phyloP scores from a whole-genome alignment of 2,797 vertebrate species.

The Petrocephalus sullivani region DNA sequence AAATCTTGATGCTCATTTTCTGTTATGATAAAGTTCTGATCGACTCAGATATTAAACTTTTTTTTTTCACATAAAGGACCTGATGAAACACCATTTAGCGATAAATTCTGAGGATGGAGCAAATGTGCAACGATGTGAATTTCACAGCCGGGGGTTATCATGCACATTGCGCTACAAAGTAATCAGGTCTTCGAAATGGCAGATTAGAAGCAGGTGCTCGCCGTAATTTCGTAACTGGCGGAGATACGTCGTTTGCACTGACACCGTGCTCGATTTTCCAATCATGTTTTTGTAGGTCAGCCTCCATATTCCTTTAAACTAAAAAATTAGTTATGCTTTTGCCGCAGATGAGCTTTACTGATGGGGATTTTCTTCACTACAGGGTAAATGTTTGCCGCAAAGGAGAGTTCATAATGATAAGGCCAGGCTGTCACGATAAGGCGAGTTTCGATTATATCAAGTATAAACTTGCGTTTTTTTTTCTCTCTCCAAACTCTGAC shows the following conservation, averaged over 20 bases:
- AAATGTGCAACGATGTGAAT: constrained; percentile 42
- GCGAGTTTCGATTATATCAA: not conserved
- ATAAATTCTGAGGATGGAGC: constrained; percentile 54
- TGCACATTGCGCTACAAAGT: constrained; percentile 43
- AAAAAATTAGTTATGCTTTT: not conserved
- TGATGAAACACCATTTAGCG: constrained; percentile 45
- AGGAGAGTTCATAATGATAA: not conserved
- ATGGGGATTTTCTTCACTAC: not conserved
- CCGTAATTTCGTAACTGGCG: constrained; percentile 36
- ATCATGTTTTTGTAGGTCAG: constrained; percentile 1
- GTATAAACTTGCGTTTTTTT: not conserved
- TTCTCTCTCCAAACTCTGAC: not conserved
- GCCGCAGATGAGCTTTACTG: not conserved
- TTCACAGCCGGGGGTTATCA: constrained; percentile 53
- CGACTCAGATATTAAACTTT: not conserved
- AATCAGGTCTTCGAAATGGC: constrained; percentile 46
- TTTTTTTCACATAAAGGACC: not conserved
- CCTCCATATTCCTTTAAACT: not conserved
- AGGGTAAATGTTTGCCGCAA: not conserved
- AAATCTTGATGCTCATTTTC: not conserved
- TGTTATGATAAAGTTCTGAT: not conserved
- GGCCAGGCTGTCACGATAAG: not conserved
- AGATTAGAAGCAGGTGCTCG: constrained; percentile 29
- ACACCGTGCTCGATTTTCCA: constrained; percentile 5
- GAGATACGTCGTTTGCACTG: not conserved